These are phyloP conservation scores for Chrosomus eos DNA, from an alignment of 2,797 vertebrate species.

Conservation along the genomic window DNA sequence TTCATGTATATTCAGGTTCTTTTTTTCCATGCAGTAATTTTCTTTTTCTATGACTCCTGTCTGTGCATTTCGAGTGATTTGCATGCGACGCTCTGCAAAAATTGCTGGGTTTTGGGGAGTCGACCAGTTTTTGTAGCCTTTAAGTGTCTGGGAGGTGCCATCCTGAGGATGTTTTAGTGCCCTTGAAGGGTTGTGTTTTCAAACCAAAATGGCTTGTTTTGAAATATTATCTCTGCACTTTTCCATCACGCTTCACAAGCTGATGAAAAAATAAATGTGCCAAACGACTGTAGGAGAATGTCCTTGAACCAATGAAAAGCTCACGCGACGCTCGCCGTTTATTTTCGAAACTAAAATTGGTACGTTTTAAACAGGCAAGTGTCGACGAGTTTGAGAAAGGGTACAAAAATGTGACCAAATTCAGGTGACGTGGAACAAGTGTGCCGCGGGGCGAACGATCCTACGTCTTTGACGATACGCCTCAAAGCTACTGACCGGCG, in stretches of 20 bases:
- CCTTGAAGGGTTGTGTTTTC: constrained; percentile 31
- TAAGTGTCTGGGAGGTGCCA: constrained; percentile 45
- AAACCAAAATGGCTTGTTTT: constrained; percentile 72
- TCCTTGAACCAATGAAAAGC: constrained; percentile 65
- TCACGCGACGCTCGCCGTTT: constrained; percentile 45
- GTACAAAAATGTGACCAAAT: constrained; percentile 75
- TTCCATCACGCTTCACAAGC: constrained; percentile 65
- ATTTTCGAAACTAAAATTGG: constrained; percentile 42
- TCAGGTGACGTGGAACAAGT: constrained; percentile 27
- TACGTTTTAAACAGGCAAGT: constrained; percentile 40
- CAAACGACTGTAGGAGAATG: constrained; percentile 71
- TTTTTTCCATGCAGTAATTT: constrained; percentile 67
- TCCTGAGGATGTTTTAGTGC: constrained; percentile 20
- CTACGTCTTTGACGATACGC: neutral
- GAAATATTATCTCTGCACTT: constrained; percentile 77
- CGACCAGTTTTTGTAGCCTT: constrained; percentile 67
- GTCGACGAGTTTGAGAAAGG: constrained; percentile 34
- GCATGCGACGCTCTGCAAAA: constrained; percentile 50
- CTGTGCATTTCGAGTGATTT: constrained; percentile 66
- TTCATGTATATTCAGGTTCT: constrained; percentile 68
- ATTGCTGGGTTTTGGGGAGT: constrained; percentile 52
- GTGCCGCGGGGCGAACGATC: neutral
- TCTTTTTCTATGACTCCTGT: constrained; percentile 61
- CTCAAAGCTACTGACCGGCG: constrained; percentile 5
- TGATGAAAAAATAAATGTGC: constrained; percentile 78